Evolutionary conservation across 2,888 invertebrate genomes (phyloP).

Genomic region (Andrena dorsata): DNA sequence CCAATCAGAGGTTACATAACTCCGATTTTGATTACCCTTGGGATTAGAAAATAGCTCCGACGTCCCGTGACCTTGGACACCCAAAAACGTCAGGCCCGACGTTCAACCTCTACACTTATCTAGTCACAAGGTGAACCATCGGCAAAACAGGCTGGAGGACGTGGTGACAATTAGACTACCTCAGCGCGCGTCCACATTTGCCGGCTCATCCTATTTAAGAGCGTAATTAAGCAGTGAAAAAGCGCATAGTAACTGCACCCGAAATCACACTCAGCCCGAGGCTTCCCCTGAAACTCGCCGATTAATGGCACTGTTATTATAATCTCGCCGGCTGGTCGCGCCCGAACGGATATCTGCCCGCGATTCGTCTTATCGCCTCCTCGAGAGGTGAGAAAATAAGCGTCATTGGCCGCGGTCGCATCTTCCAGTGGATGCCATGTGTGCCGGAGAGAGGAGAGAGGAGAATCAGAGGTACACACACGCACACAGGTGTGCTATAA

Average conservation of each 20-base stretch:
- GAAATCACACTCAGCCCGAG: not conserved
- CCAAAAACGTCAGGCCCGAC: not conserved
- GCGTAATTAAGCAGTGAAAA: too few relatives aligned
- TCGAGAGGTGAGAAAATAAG: conserved; percentile 46
- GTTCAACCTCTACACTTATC: not conserved
- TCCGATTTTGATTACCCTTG: not conserved
- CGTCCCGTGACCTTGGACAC: not conserved
- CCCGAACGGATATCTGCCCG: not conserved
- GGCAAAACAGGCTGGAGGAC: not conserved
- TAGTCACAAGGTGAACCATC: not conserved
- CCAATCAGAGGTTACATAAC: not conserved
- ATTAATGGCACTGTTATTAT: conserved; percentile 5
- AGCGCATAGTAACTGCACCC: too few relatives aligned
- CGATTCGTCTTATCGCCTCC: conserved; percentile 24
- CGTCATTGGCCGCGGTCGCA: conserved; percentile 63
- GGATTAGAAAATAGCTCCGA: not conserved
- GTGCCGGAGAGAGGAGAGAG: conserved; percentile 16
- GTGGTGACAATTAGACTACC: not conserved
- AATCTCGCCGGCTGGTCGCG: not conserved
- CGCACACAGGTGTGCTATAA: conserved; percentile 27
- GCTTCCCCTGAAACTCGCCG: not conserved
- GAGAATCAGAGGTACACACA: not conserved
- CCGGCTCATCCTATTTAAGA: too few relatives aligned
- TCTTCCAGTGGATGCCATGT: conserved; percentile 37
- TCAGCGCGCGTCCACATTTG: not conserved